Base-by-base conservation (phyloP, 53 echinoderm and acorn worm genomes). In the Actinopyga echinites region DNA sequence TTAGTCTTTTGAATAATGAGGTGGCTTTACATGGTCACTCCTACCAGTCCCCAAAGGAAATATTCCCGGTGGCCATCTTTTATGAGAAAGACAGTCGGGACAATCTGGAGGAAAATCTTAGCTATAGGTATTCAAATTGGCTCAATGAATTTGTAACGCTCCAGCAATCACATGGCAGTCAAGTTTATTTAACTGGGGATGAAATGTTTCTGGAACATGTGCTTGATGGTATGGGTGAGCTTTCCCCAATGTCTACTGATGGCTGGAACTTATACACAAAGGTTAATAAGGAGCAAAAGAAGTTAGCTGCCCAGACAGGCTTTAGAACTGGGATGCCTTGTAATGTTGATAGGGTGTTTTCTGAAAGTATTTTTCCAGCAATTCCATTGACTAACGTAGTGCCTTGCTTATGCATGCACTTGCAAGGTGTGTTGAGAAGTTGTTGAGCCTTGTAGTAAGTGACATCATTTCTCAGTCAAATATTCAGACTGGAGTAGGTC, bases 1-100 rank as follows among this genome's bases (percentile, higher is more conserved):
- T 74, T 19, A 74, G 74, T 28, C 44, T 74, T 2, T n/a, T 74
- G 44, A 74, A 74, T 35, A 28, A 74, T 74, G 74, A 74, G 26
- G 2, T 74, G 8, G 74, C 74, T 19, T 49, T 74, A 13, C 44
- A 75, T 43, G 61, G 12, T 11, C 31, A 9, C 2, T 33, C 31
- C 7, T 42, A 30, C 37, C 43, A 69, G 8, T 17, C 17, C 23
- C 71, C 71, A 8, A 69, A 35, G 4, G 71, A 69, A 69, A 23
- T 67, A 6, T 67, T 67, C 20, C 68, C 68, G 5, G 5, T 67
- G 6, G 20, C 68, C 6, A 67, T 69, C 22, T 69, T 69, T 69
- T 69, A 69, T 42, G 71, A 69, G 11, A 22, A 42, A 17, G 71
- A 69, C 37, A 34, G 20, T 21, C 26, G 71, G 24, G 71, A 69